Conservation (phyloP, 2,797 vertebrate species). For the Falco naumanni region DNA sequence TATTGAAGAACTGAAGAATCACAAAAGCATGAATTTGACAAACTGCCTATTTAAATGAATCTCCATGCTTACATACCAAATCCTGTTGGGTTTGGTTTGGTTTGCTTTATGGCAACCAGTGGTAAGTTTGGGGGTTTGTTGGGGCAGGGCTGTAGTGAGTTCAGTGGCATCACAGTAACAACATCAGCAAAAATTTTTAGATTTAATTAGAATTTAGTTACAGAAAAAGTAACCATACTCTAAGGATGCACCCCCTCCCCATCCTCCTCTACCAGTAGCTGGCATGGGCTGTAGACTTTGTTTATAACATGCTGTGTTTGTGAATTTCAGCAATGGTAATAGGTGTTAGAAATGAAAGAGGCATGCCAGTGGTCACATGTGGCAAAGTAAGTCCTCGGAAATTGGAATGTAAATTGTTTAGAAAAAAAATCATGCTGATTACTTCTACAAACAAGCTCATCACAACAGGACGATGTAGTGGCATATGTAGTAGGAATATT, state of each 20-base stretch:
- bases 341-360: background rate
- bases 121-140: background rate
- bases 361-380: rapidly evolving
- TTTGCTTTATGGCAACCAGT: background rate
- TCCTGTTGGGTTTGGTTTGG: background rate
- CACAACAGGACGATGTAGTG: background rate
- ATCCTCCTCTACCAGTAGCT: rapidly evolving
- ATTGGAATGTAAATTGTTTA: background rate
- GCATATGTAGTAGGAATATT: background rate
- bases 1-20: background rate
- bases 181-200: background rate
- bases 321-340: background rate
- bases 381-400: background rate
- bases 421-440: background rate
- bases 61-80: background rate
- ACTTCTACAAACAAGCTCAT: background rate
- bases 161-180: background rate
- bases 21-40: background rate
- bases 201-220: background rate
- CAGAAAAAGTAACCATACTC: background rate
- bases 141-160: background rate
- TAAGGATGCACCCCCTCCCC: too few species aligned
- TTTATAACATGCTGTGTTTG: background rate
- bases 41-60: background rate
- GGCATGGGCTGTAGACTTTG: background rate